Base-by-base conservation (phyloP, 2,888 invertebrate genomes). In the Agriopis leucophaearia region DNA sequence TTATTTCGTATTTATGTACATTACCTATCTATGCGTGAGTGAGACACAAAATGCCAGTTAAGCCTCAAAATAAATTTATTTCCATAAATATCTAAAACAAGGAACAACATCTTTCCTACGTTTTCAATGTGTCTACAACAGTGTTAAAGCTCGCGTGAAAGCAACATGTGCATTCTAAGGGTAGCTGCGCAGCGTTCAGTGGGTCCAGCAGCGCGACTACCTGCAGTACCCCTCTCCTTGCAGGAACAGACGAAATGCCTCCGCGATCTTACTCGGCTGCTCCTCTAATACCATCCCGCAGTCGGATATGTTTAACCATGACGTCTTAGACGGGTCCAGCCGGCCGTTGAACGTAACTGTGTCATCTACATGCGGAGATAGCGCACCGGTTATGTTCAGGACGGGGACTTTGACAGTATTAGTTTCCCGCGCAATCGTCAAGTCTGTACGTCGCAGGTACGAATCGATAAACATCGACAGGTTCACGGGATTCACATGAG, bases 281-380 rank as follows among this genome's bases (percentile, higher is more conserved):
- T 99, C 99, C 94, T 99, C 99, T 82, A 99, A 92, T 8, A 99
- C 98, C 97, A 99, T 98, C 72, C 99, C 99, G 88, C 99, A 99
- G 89, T 99, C 99, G 40, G 98, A 98, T 80, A 99, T 97, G 96
- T 99, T 99, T 96, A 99, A 96, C 98, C 99, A 99, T 57, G 99
- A 98, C 45, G 99, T 98, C 88, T 97, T 98, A 71, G 97, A 96
- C 13, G 99, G 99, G 90, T 99, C 98, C 87, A 99, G 95, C 65
- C 99, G 96, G 50, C 98, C 98, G 87, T 99, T 99, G 88, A 99
- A 97, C 59, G 98, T 98, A 50, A 99, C 98, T 9, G 99, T 98
- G 84, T 99, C 99, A 73, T 99, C 99, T 63, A 99, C 97, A 87
- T 99, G 99, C 0, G 99, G 99, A 69, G 99, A 99, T 81, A 97